A percentile compares a stretch with the other conserved stretches of the same genome.
Conservation (phyloP, 1,140 invertebrate genomes). For the Brachionus calyciflorus region DNA sequence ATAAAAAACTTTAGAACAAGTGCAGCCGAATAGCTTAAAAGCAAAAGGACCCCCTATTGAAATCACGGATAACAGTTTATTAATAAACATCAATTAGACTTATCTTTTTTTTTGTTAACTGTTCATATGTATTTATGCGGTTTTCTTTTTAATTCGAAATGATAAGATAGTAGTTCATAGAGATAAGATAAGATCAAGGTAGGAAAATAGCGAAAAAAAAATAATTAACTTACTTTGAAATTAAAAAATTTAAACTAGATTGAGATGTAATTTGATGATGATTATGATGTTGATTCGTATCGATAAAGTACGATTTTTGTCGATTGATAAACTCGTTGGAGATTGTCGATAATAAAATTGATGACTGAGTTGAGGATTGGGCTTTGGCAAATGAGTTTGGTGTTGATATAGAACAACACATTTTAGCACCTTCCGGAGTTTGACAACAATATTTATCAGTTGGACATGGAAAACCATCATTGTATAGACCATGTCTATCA, state of each 20-base stretch:
- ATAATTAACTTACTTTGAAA: slow-evolving; percentile 6
- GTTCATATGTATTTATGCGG: too few relatives aligned
- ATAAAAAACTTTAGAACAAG: too few relatives aligned
- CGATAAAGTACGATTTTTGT: neutral
- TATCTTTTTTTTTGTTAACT: too few relatives aligned
- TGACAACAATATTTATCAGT: slow-evolving; percentile 38
- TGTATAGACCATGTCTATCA: slow-evolving; percentile 44
- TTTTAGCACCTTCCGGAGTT: slow-evolving; percentile 19
- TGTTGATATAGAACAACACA: slow-evolving; percentile 34
- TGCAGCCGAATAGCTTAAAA: too few relatives aligned
- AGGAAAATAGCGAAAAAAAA: too few relatives aligned
- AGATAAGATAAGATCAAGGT: slow-evolving; percentile 37
- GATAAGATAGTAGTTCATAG: slow-evolving; percentile 1
- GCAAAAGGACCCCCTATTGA: too few relatives aligned
- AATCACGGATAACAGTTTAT: too few relatives aligned
- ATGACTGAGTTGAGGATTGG: neutral
- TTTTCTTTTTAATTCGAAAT: neutral
- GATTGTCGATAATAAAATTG: neutral
- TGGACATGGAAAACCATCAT: slow-evolving; percentile 45
- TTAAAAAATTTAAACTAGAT: slow-evolving; percentile 6
- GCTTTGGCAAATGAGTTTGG: neutral
- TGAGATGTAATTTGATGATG: slow-evolving; percentile 16
- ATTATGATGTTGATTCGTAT: too few relatives aligned
- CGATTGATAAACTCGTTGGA: slow-evolving; percentile 19
- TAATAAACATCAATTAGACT: too few relatives aligned